Base-by-base conservation (phyloP, 2,888 invertebrate species). In the Mystacides longicornis region DNA sequence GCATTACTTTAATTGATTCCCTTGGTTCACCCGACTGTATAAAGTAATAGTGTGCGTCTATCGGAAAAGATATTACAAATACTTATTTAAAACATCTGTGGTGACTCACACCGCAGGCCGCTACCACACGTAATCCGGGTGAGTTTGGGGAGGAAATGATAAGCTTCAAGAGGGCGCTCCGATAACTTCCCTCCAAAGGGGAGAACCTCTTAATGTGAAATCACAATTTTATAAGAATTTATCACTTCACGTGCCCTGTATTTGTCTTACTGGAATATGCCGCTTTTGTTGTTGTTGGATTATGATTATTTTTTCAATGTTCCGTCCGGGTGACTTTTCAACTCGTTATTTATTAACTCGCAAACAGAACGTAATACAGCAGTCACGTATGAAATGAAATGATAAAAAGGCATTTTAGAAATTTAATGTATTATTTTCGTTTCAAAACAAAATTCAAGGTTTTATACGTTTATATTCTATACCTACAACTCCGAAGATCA, bases 131-230 rank as follows among this genome's bases (percentile, higher is more conserved):
- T 45, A 45, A 45, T 45, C 20, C 45, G 20, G 5, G 21, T 4
- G 21, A 19, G 20, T 45, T 45, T 45, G 16, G 45, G 45, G 21
- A 45, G 45, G 45, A 45, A 45, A 45, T 45, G 45, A 45, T 45
- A 45, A 45, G 45, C 45, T 45, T 43, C 11, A 45, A 45, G 45
- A 45, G 45, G 45, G 45, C 21, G 45, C 21, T 5, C 20, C 21
- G 20, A 14, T 21, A 19, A 20, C 20, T 19, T 20, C 45, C 19
- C 45, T 45, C 20, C 11, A 3, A 7, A 37, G 37, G 37, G 37
- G 37, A 37, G 37, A n/a, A n/a, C n/a, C 16, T 14, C 14, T 37
- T 37, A 37, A 37, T 37, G 37, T 37, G 14, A 37, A 37, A 37
- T 37, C 37, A 7, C n/a, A 37, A 37, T 37, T 37, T 37, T 37